These are phyloP conservation scores for Eciton burchellii DNA, from an alignment of 1,140 invertebrate genomes.

Conservation along the genomic window DNA sequence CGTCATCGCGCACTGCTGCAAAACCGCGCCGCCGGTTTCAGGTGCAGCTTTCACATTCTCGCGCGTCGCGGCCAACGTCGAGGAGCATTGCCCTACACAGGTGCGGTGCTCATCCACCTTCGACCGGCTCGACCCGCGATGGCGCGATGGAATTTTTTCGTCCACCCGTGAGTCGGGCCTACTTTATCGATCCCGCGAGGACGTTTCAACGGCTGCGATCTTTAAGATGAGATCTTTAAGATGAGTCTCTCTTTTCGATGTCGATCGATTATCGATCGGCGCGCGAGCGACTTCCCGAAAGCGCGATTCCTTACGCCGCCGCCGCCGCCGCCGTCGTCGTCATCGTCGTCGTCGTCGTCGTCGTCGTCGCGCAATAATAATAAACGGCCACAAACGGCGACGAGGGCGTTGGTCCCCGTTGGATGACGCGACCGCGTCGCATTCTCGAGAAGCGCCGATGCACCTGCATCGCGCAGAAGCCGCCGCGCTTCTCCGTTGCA, in stretches of 20 bases:
- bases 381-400: constrained; percentile 1
- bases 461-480: constrained; percentile 62
- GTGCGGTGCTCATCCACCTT: constrained; percentile 53
- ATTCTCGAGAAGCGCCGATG: constrained; percentile 62
- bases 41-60: constrained; percentile 65
- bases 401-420: constrained; percentile 65
- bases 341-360: too few relatives aligned
- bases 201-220: too few relatives aligned
- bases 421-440: constrained; percentile 45
- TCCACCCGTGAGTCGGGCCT: background rate
- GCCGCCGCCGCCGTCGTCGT: constrained; percentile 20
- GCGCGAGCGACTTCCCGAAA: constrained; percentile 28
- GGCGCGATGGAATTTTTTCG: constrained; percentile 28
- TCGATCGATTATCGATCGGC: background rate
- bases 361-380: constrained; percentile 38
- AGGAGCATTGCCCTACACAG: constrained; percentile 52
- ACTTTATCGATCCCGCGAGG: constrained; percentile 20
- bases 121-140: background rate
- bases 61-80: constrained; percentile 19
- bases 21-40: constrained; percentile 59
- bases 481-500: constrained; percentile 29
- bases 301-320: constrained; percentile 47
- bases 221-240: too few relatives aligned
- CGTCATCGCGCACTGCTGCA: constrained; percentile 43
- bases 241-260: too few relatives aligned